Conservation (phyloP, 2,888 invertebrate genomes). For the Emmelina monodactyla region DNA sequence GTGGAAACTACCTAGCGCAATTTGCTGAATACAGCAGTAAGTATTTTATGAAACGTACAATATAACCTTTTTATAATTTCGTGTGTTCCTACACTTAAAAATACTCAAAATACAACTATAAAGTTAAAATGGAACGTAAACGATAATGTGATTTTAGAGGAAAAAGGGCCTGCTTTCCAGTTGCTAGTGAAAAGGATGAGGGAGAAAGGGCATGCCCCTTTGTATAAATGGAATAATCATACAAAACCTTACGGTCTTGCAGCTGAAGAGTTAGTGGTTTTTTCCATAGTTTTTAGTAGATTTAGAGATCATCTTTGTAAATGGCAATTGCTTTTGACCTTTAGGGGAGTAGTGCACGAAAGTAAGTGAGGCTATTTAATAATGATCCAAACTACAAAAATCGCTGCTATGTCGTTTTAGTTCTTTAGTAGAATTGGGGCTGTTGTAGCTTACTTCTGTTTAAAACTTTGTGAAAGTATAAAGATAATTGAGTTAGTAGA, state of each 20-base stretch:
- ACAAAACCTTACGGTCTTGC: constrained; percentile 26
- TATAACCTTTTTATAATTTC: neutral
- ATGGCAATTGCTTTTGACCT: too few species aligned
- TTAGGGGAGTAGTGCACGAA: too few species aligned
- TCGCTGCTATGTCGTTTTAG: too few species aligned
- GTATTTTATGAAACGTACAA: constrained; percentile 12
- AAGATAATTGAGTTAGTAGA: too few species aligned
- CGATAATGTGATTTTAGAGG: constrained; percentile 26
- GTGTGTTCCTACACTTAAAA: constrained; percentile 7
- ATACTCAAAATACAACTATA: neutral
- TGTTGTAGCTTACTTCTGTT: too few species aligned
- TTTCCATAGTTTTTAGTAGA: too few species aligned
- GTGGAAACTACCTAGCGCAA: constrained; percentile 40
- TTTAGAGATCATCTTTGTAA: too few species aligned
- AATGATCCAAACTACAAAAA: too few species aligned
- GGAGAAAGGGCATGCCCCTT: constrained; percentile 19
- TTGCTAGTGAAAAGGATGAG: constrained; percentile 30
- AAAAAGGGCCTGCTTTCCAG: constrained; percentile 42
- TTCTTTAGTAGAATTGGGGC: too few species aligned
- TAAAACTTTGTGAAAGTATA: too few species aligned
- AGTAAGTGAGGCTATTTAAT: too few species aligned
- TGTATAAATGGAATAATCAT: constrained; percentile 30
- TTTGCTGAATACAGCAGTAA: constrained; percentile 43
- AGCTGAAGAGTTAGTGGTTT: constrained; percentile 32
- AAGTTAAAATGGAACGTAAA: neutral